Base-by-base conservation (phyloP, 2,888 invertebrate genomes). In the Ligdia adustata region DNA sequence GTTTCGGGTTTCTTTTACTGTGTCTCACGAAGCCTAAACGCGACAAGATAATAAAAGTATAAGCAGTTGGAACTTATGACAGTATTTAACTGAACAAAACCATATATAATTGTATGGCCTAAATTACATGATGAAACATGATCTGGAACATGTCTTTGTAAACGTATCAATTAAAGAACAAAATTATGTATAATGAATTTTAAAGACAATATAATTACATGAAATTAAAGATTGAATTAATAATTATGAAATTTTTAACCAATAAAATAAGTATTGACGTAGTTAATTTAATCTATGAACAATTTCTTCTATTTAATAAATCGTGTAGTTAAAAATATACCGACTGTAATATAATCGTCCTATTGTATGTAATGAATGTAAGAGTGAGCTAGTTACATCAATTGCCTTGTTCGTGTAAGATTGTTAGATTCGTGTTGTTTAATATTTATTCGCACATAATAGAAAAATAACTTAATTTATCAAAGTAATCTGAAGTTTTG, bases 381-480 rank as follows among this genome's bases (percentile, higher is more conserved):
- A 7, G 24, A 40, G 28, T 46, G 34, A 28, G 39, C 34, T 45
- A 45, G 45, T 39, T 40, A 20, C 32, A 45, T 33, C 11, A 33
- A 46, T 34, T 39, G 46, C 46, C 46, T 40, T 46, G 24, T 46
- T 34, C 15, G 22, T 16, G 14, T 46, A 40, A 46, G 46, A 34
- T 32, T 44, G 27, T 33, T 24, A 29, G 7, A 24, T n/a, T 20
- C 35, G 29, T 28, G 18, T 16, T 22, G 18, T 7, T 34, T n/a
- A 12, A 27, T 22, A 45, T 33, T 46, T 40, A 34, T 46, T 40
- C 34, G 46, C 29, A 40, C 28, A 39, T 5, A 4, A 1, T 22
- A n/a, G n/a, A n/a, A n/a, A n/a, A n/a, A n/a, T n/a, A n/a, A n/a
- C n/a, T n/a, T n/a, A n/a, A n/a, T n/a, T n/a, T n/a, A n/a, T n/a